These are phyloP conservation scores for Cheirogaleus medius DNA, from an alignment of 2,113 vertebrate genomes.

Conservation along the genomic window DNA sequence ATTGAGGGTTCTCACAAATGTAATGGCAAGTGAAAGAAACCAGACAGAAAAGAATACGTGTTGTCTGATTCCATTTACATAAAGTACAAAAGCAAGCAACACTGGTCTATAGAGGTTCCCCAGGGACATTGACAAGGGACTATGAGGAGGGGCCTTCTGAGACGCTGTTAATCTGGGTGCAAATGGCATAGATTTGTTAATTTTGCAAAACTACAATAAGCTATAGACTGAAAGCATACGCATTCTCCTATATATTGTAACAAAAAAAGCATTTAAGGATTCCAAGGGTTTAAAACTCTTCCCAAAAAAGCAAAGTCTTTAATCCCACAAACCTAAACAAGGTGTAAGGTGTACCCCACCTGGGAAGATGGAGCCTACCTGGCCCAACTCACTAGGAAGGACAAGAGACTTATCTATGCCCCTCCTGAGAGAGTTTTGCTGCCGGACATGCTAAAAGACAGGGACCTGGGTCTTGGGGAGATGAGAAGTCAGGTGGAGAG, in stretches of 20 bases:
- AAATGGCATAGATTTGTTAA: not conserved
- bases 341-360: rapidly evolving
- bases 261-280: not conserved
- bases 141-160: not conserved
- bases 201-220: not conserved
- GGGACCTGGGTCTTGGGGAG: not conserved
- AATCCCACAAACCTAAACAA: not conserved
- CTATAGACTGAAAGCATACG: not conserved
- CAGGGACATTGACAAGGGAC: rapidly evolving
- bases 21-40: not conserved
- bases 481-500: not conserved
- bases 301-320: not conserved
- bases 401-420: rapidly evolving
- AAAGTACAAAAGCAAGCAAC: not conserved
- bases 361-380: not conserved
- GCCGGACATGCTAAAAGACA: not conserved
- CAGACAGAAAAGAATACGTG: not conserved
- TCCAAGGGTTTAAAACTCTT: not conserved
- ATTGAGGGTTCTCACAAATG: not conserved
- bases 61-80: not conserved
- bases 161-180: not conserved
- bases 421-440: not conserved
- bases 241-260: not conserved
- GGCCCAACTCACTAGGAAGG: not conserved
- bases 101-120: not conserved